Base-by-base conservation (phyloP, 2,888 invertebrate species). In the Epicampocera succincta region DNA sequence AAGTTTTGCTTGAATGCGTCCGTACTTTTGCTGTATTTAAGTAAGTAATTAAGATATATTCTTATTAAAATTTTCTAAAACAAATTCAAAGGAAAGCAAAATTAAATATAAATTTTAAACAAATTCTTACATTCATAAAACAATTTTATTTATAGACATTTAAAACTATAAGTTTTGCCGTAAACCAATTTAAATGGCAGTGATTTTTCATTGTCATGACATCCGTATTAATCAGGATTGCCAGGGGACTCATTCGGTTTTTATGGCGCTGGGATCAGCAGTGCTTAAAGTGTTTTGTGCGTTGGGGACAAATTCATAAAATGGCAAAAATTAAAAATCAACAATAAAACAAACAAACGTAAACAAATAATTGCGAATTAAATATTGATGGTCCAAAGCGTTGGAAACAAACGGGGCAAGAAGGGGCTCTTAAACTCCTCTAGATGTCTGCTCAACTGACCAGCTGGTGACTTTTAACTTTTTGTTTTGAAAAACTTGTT, bases 151-250 rank as follows among this genome's bases (percentile, higher is more conserved):
- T 48, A 19, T 19, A 17, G 0, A 48, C 21, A 13, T 50, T 2
- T 21, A 21, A 50, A 21, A 21, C 12, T 13, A 13, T 29, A 6
- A n/a, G 13, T 25, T 17, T 29, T 52, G 3, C 21, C 13, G 29
- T 50, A 25, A 72, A n/a, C 17, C 3, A 25, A n/a, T 42, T 42
- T 25, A 29, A 48, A 4, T 8, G 12, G 0, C 48, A 40, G 25
- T 40, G 40, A 40, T 17, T 72, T 71, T 6, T 19, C 12, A 15
- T 52, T 17, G 21, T 5, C 3, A 25, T 72, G 40, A 1, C 29
- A 73, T 52, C 48, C 25, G 52, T 54, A 52, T 63, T 33, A 73
- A 73, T 71, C 71, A 65, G 48, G 58, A 40, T 33, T 48, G 44
- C 40, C 29, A 5, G n/a, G 48, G 29, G 71, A 25, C 56, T 21